Conservation (phyloP, 2,797 vertebrate genomes). For the Arrhamphus sclerolepis region DNA sequence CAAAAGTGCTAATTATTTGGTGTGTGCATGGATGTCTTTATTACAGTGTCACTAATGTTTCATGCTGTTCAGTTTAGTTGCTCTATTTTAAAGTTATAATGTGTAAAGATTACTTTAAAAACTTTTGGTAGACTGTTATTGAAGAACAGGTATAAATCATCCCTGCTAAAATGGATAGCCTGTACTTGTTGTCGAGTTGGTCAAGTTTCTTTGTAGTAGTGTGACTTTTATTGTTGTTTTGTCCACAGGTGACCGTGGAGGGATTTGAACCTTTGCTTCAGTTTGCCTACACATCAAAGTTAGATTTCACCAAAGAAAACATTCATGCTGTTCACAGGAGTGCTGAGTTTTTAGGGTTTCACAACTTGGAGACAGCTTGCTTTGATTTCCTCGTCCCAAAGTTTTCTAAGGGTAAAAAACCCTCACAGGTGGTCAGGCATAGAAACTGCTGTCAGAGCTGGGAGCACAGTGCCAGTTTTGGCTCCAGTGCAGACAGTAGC, state of each 20-base stretch:
- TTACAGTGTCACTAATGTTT: not conserved
- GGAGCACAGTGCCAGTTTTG: conserved; percentile 47
- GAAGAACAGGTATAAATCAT: not conserved
- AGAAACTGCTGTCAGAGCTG: conserved; percentile 77
- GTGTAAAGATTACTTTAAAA: not conserved
- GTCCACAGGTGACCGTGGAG: conserved; percentile 88
- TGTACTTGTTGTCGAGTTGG: not conserved
- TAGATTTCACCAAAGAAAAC: conserved; percentile 94
- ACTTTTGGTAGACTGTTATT: not conserved
- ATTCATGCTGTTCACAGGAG: conserved; percentile 90
- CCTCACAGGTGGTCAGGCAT: conserved; percentile 67
- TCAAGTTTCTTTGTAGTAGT: not conserved
- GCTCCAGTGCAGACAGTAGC: conserved; percentile 55
- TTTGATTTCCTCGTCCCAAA: conserved; percentile 95
- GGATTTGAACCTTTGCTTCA: conserved; percentile 95
- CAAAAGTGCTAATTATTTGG: not conserved
- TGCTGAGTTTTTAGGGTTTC: conserved; percentile 88
- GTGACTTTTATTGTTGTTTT: conserved; percentile 13
- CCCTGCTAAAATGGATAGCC: not conserved
- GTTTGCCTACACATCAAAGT: conserved; percentile 95
- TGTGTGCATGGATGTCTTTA: not conserved
- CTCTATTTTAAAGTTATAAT: not conserved
- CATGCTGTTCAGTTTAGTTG: not conserved
- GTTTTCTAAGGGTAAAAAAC: conserved; percentile 80
- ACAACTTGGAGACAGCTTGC: conserved; percentile 91